Evolutionary conservation across 2,888 invertebrate genomes (phyloP).

Genomic region (Dioctria linearis): DNA sequence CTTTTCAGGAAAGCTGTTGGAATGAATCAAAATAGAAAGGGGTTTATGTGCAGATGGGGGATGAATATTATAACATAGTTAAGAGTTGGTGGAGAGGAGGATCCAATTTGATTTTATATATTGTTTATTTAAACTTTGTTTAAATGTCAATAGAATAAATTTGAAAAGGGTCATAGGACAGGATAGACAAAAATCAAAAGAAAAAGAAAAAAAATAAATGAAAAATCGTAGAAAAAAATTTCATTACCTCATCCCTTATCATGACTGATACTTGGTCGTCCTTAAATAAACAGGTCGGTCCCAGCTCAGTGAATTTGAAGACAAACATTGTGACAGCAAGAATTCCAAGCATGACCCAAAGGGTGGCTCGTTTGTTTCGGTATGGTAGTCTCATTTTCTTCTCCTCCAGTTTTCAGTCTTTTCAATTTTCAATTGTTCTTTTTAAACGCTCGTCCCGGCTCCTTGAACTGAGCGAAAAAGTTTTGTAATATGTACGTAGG

Average conservation of each 20-base stretch:
- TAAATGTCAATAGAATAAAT: constrained; percentile 25
- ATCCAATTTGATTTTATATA: constrained; percentile 15
- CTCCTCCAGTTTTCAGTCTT: constrained; percentile 22
- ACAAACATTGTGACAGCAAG: constrained; percentile 70
- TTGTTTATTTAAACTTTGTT: constrained; percentile 31
- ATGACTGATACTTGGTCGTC: constrained; percentile 67
- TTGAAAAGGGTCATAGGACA: constrained; percentile 7
- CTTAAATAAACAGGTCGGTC: constrained; percentile 70
- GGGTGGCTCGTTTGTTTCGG: constrained; percentile 69
- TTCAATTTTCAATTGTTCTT: constrained; percentile 6
- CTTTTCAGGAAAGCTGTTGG: constrained; percentile 15
- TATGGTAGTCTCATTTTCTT: constrained; percentile 69
- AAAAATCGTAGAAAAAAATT: constrained; percentile 10
- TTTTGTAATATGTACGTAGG: not conserved
- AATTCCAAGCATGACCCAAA: constrained; percentile 68
- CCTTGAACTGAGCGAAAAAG: not conserved
- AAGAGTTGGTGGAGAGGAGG: not conserved
- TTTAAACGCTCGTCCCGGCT: not conserved
- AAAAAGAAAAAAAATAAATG: too few species aligned
- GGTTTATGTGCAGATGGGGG: too few species aligned
- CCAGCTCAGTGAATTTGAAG: constrained; percentile 70
- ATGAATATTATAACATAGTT: not conserved
- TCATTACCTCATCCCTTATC: constrained; percentile 68
- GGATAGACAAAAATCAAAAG: constrained; percentile 6
- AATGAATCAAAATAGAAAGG: constrained; percentile 4